These are phyloP conservation scores for Caenorhabditis sp. DNA, from an alignment of 2,888 invertebrate genomes.

Conservation along the genomic window DNA sequence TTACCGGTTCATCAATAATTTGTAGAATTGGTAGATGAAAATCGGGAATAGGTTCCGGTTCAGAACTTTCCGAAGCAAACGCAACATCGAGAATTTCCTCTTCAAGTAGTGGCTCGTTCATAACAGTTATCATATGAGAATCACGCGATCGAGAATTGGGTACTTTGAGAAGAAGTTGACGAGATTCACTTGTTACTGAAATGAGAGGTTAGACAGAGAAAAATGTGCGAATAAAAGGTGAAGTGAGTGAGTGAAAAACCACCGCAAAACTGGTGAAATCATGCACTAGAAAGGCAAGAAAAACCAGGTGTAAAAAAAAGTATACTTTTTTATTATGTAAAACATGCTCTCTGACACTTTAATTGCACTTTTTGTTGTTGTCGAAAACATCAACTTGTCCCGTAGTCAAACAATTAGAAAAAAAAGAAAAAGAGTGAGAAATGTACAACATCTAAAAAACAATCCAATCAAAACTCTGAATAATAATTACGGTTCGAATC, in stretches of 20 bases:
- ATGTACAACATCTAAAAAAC: background rate
- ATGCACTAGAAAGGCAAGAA: background rate
- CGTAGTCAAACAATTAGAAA: background rate
- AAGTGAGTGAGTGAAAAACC: background rate
- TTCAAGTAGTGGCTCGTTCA: slow-evolving; percentile 24
- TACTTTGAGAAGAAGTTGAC: slow-evolving; percentile 35
- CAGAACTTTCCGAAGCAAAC: slow-evolving; percentile 15
- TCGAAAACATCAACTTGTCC: background rate
- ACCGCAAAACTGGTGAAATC: background rate
- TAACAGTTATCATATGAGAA: slow-evolving; percentile 23
- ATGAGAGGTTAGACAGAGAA: background rate
- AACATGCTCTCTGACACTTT: background rate
- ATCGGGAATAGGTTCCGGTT: slow-evolving; percentile 8
- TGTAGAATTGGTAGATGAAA: slow-evolving; percentile 7
- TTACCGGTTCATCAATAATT: slow-evolving; percentile 18
- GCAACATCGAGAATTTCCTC: slow-evolving; percentile 15
- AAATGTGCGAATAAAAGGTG: background rate
- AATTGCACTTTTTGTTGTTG: slow-evolving; percentile 1
- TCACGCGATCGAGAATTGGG: slow-evolving; percentile 22
- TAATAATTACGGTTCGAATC: slow-evolving; percentile 58
- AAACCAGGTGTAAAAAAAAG: background rate
- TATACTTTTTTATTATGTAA: background rate
- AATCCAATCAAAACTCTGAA: slow-evolving; percentile 40
- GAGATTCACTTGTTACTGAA: slow-evolving; percentile 32
- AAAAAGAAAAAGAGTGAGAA: background rate